These are phyloP conservation scores for Chaenogobius annularis DNA, from an alignment of 2,113 vertebrate genomes.

Conservation along the genomic window DNA sequence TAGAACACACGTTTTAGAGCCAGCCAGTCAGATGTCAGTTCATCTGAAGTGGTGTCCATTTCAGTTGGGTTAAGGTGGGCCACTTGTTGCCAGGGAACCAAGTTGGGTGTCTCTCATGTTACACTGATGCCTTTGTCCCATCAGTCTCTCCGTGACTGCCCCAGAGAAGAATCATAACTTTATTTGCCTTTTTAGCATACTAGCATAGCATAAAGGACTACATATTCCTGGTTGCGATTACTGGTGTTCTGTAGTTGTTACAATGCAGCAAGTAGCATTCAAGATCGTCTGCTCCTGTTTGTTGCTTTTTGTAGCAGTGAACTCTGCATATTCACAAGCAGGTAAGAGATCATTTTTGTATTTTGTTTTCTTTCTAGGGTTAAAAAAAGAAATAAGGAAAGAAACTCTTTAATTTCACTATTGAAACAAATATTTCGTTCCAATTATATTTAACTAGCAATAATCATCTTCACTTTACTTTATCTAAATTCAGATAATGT, in stretches of 20 bases:
- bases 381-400: not conserved
- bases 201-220: not conserved
- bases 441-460: too few relatives aligned
- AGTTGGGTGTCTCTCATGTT: constrained; percentile 60
- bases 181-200: constrained; percentile 11
- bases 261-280: constrained; percentile 49
- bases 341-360: constrained; percentile 38
- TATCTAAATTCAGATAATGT: not conserved
- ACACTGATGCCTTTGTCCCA: constrained; percentile 42
- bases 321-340: constrained; percentile 43
- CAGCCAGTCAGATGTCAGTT: constrained; percentile 54
- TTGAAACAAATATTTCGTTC: too few relatives aligned
- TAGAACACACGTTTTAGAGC: not conserved
- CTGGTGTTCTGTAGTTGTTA: constrained; percentile 28
- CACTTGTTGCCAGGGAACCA: constrained; percentile 62
- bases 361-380: not conserved
- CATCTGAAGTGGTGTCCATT: constrained; percentile 56
- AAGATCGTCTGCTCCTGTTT: constrained; percentile 45
- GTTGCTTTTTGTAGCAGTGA: constrained; percentile 52
- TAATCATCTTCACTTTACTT: too few relatives aligned
- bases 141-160: constrained; percentile 31
- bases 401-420: too few relatives aligned
- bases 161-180: constrained; percentile 7
- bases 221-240: constrained; percentile 2
- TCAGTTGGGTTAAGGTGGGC: constrained; percentile 52